phyloP scores from a whole-genome alignment of 2,113 vertebrate species.

The Hemichromis elongatus region DNA sequence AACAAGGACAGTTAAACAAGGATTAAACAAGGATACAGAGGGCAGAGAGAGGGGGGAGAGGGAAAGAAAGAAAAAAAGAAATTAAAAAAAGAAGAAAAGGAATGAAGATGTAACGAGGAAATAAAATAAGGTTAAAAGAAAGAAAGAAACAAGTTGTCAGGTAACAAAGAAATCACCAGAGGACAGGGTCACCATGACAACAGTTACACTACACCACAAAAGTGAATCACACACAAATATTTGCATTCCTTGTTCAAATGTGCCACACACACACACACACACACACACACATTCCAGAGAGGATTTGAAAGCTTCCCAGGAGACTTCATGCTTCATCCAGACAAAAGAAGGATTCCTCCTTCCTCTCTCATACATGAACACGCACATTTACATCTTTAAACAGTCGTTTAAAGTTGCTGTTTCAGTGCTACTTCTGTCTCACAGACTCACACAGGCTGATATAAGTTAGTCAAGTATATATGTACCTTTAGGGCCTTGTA shows the following conservation, averaged over 20 bases:
- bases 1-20: slow-evolving; percentile 1
- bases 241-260: slow-evolving; percentile 57
- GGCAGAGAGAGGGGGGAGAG: neutral
- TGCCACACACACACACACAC: neutral
- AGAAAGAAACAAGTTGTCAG: neutral
- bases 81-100: neutral
- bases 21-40: neutral
- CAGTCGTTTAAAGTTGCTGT: neutral
- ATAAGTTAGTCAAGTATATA: neutral
- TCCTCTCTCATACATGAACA: neutral
- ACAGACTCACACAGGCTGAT: neutral
- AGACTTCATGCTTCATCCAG: slow-evolving; percentile 60
- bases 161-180: slow-evolving; percentile 8
- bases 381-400: neutral
- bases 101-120: neutral
- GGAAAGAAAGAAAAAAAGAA: neutral
- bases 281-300: slow-evolving; percentile 64
- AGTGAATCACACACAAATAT: slow-evolving; percentile 47
- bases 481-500: neutral
- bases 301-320: slow-evolving; percentile 69
- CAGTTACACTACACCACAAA: slow-evolving; percentile 19
- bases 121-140: neutral
- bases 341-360: slow-evolving; percentile 60
- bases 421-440: neutral
- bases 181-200: slow-evolving; percentile 34